phyloP scores from a whole-genome alignment of 2,888 invertebrate species.

The Griposia aprilina region DNA sequence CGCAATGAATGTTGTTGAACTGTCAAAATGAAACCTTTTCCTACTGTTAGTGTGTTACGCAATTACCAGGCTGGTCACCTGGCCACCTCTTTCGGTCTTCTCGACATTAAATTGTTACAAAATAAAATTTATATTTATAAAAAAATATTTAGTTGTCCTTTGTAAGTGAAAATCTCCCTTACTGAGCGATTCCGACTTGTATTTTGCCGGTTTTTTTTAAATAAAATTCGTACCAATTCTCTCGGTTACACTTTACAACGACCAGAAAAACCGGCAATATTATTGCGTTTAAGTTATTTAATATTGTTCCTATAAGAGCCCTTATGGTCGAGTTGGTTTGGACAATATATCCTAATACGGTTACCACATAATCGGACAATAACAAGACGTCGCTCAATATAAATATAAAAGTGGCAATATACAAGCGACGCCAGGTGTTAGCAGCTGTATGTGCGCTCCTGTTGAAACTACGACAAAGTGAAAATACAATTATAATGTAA shows the following conservation, averaged over 20 bases:
- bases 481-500: slow-evolving; percentile 16
- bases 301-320: background rate
- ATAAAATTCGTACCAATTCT: slow-evolving; percentile 24
- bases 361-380: slow-evolving; percentile 14
- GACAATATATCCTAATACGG: background rate
- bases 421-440: slow-evolving; percentile 13
- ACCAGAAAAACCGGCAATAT: slow-evolving; percentile 16
- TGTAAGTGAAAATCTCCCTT: background rate
- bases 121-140: too few species aligned
- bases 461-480: slow-evolving; percentile 20
- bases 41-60: too few species aligned
- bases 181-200: background rate
- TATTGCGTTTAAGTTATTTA: slow-evolving; percentile 13
- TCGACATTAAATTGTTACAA: too few species aligned
- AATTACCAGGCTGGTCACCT: too few species aligned
- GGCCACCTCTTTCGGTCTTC: too few species aligned
- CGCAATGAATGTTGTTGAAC: too few species aligned
- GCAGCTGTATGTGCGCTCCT: background rate
- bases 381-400: slow-evolving; percentile 18
- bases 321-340: slow-evolving; percentile 4
- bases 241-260: slow-evolving; percentile 13
- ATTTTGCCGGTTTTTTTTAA: background rate
- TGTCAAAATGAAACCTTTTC: too few species aligned
- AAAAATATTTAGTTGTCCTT: too few species aligned
- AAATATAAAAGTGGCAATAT: slow-evolving; percentile 26